A percentile compares a stretch with the other conserved stretches of the same genome.
Conservation (phyloP, 2,113 vertebrate genomes). For the Nesogale talazaci region DNA sequence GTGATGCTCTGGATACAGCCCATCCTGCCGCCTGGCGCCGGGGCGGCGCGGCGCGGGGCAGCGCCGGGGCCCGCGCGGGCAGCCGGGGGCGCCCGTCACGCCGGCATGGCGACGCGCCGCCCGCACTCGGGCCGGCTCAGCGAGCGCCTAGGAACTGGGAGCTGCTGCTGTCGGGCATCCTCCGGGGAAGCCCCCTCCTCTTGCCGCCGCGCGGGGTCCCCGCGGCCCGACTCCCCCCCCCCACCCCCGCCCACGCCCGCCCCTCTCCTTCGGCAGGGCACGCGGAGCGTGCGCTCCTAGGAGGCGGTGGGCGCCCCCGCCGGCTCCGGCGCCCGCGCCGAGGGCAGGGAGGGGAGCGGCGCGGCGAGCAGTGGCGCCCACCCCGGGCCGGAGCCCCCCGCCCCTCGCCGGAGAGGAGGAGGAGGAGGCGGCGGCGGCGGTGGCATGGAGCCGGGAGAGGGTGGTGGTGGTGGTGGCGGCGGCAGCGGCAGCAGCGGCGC, state of each 20-base stretch:
- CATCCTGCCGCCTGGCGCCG: constrained; percentile 87
- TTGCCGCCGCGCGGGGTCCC: constrained; percentile 53
- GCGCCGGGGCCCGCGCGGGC: constrained; percentile 72
- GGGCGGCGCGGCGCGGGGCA: constrained; percentile 73
- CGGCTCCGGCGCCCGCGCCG: constrained; percentile 62
- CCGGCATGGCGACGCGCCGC: constrained; percentile 75
- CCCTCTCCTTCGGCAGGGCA: constrained; percentile 67
- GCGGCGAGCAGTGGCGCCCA: constrained; percentile 56
- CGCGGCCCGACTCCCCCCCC: constrained; percentile 60
- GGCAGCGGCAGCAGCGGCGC: constrained; percentile 51
- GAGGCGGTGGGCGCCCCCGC: constrained; percentile 59
- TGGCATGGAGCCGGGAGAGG: constrained; percentile 74
- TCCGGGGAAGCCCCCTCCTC: constrained; percentile 75
- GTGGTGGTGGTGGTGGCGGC: constrained; percentile 65
- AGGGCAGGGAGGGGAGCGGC: constrained; percentile 71
- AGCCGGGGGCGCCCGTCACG: constrained; percentile 77
- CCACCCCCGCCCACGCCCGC: constrained; percentile 71
- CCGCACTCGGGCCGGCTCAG: constrained; percentile 67
- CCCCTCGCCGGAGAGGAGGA: constrained; percentile 71
- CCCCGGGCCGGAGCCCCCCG: constrained; percentile 72
- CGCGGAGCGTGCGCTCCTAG: constrained; percentile 64
- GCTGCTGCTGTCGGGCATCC: constrained; percentile 73
- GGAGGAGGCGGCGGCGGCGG: not conserved
- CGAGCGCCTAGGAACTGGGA: constrained; percentile 38
- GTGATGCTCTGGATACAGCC: constrained; percentile 97